Conservation (phyloP, 2,888 invertebrate species). For the Agrochola lychnidis region DNA sequence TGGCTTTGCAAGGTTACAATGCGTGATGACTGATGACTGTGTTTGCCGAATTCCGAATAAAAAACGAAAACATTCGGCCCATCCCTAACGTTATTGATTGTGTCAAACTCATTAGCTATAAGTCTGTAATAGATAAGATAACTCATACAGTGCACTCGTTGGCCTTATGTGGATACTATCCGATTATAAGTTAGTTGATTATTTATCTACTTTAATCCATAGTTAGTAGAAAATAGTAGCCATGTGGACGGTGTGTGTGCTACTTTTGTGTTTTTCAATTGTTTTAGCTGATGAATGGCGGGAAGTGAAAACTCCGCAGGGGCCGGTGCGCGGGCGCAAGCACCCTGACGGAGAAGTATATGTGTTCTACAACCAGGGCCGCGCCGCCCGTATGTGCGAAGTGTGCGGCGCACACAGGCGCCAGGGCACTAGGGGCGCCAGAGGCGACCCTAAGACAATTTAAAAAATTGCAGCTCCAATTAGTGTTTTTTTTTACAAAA, state of each 20-base stretch:
- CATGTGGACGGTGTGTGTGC: slow-evolving; percentile 15
- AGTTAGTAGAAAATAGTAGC: slow-evolving; percentile 13
- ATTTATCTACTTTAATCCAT: slow-evolving; percentile 3
- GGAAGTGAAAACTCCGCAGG: slow-evolving; percentile 2
- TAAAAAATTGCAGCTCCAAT: too few relatives aligned
- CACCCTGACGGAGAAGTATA: slow-evolving; percentile 14
- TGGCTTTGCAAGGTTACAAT: neutral
- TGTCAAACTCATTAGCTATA: slow-evolving; percentile 7
- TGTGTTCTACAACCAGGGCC: slow-evolving; percentile 23
- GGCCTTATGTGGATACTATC: slow-evolving; percentile 3
- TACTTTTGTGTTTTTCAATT: slow-evolving; percentile 2
- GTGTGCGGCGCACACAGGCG: too few relatives aligned
- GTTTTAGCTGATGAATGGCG: neutral
- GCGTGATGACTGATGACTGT: neutral
- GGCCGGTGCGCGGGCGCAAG: slow-evolving; percentile 15
- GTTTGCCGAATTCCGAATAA: neutral
- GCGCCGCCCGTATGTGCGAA: too few relatives aligned
- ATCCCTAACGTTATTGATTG: neutral
- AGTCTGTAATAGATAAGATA: slow-evolving; percentile 19
- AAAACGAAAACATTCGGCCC: neutral
- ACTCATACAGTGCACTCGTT: slow-evolving; percentile 3
- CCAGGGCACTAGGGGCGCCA: too few relatives aligned
- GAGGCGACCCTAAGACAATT: too few relatives aligned
- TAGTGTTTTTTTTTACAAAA: too few relatives aligned
- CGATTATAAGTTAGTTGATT: neutral